phyloP scores from a whole-genome alignment of 2,113 vertebrate genomes.

The Tetrao urogallus region DNA sequence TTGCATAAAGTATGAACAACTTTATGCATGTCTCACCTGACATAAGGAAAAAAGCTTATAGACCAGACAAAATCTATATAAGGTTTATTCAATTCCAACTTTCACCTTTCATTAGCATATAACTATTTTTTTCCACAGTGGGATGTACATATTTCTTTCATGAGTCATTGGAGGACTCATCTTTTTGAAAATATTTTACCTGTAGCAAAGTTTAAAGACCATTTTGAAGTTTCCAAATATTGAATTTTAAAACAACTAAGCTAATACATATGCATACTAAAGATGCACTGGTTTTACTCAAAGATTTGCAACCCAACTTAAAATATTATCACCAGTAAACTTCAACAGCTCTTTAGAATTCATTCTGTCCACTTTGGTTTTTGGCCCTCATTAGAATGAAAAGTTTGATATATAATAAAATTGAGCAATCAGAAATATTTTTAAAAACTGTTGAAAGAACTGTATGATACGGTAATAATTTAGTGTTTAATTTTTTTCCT shows the following conservation, averaged over 20 bases:
- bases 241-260: not conserved
- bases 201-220: not conserved
- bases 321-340: not conserved
- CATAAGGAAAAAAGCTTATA: not conserved
- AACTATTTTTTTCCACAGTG: not conserved
- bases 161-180: slow-evolving; percentile 36
- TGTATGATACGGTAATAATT: not conserved
- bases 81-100: not conserved
- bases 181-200: not conserved
- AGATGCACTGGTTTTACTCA: not conserved
- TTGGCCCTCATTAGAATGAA: not conserved
- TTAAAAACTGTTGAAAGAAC: not conserved
- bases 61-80: not conserved
- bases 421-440: fast-evolving
- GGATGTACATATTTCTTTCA: not conserved
- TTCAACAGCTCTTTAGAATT: not conserved
- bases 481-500: not conserved
- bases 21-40: not conserved
- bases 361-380: not conserved
- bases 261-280: not conserved
- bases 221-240: not conserved
- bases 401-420: not conserved
- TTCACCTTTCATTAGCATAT: not conserved
- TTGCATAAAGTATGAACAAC: not conserved
- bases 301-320: not conserved